Evolutionary conservation across 2,113 vertebrate genomes (phyloP).

Genomic region (Coturnix japonica): DNA sequence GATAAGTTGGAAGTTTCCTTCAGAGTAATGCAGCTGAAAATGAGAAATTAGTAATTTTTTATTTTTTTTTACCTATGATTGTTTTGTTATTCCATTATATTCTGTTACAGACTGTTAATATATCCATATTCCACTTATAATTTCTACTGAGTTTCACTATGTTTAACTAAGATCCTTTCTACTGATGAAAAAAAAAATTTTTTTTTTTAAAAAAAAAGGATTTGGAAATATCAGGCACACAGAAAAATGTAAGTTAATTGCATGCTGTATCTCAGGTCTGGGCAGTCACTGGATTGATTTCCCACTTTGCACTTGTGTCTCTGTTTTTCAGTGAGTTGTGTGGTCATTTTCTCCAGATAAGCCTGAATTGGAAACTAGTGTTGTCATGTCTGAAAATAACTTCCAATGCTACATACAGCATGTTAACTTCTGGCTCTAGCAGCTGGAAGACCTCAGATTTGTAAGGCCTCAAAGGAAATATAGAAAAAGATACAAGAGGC

Average conservation of each 20-base stretch:
- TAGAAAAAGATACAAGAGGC: not conserved
- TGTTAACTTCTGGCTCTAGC: not conserved
- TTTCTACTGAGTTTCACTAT: not conserved
- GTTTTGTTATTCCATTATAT: not conserved
- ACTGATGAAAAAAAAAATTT: not conserved
- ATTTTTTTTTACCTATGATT: not conserved
- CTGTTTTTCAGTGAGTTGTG: not conserved
- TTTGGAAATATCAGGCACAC: not conserved
- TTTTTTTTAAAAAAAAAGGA: not conserved
- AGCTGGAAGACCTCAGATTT: not conserved
- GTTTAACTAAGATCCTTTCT: not conserved
- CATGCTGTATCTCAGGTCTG: not conserved
- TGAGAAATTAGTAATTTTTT: not conserved
- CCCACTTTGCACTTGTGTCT: not conserved
- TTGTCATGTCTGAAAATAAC: not conserved
- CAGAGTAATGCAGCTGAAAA: not conserved
- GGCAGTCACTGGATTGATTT: not conserved
- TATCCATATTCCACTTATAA: accelerated
- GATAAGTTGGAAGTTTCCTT: not conserved
- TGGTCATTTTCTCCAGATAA: slow-evolving; percentile 22
- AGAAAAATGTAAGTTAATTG: not conserved
- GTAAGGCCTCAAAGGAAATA: not conserved
- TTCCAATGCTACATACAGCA: not conserved
- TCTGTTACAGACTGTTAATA: not conserved
- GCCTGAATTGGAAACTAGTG: not conserved